A percentile compares a stretch with the other conserved stretches of the same genome.
These are phyloP conservation scores for Eudasyphora cyanicolor DNA, from an alignment of 2,888 invertebrate species.

Conservation along the genomic window DNA sequence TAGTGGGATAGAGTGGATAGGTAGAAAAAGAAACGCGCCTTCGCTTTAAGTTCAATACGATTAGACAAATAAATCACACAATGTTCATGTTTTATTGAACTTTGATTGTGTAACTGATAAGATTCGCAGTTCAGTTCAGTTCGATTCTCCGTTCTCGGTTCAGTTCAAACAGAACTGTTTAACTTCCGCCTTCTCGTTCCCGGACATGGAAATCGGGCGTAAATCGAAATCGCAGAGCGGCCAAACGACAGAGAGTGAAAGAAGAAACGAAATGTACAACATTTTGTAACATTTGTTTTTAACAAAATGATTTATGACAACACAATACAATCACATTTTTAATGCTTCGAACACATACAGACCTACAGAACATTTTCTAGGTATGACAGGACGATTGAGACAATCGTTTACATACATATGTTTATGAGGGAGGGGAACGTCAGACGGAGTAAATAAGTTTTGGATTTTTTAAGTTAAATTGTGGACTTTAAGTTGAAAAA, in stretches of 20 bases:
- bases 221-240: background rate
- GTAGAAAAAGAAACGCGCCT: too few species aligned
- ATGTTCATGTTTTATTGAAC: constrained; percentile 13
- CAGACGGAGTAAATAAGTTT: background rate
- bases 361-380: background rate
- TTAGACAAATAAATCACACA: background rate
- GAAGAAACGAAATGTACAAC: constrained; percentile 27
- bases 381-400: background rate
- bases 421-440: background rate
- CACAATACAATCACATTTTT: constrained; percentile 36
- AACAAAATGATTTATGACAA: constrained; percentile 65
- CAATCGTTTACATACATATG: background rate
- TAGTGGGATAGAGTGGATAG: background rate
- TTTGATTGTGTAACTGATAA: constrained; percentile 17
- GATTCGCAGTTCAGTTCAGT: background rate
- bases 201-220: background rate
- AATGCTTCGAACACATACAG: background rate
- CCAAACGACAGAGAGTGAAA: background rate
- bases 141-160: background rate
- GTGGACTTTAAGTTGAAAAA: too few species aligned
- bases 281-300: constrained; percentile 61
- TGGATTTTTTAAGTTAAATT: too few species aligned
- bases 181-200: background rate
- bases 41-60: background rate
- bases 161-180: background rate